Evolutionary conservation across 2,888 invertebrate species (phyloP), one percentile per base, ranked within the genome.

Genomic region (Chironomus riparius): DNA sequence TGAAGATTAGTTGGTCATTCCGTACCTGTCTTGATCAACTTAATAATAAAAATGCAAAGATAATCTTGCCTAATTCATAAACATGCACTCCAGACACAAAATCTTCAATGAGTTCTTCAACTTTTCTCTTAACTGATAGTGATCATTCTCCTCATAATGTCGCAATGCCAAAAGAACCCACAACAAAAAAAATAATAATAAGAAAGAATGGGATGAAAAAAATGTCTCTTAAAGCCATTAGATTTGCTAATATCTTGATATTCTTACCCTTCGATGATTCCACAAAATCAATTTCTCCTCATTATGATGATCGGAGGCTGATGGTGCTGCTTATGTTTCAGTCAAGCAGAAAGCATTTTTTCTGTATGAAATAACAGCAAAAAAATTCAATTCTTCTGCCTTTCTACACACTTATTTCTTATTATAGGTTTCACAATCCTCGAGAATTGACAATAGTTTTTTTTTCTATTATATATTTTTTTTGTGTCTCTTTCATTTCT

Each of bases 161-260:
- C 38, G 38, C 38, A 38, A 38, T 38, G 38, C 38, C 38, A 38
- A 38, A 38, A 38, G 38, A 38, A 22, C 65, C 74, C 68, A 74
- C 74, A 74, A 74, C n/a, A 47, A 47, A 65, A 22, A n/a, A 47
- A n/a, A 47, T 24, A 68, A 50, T 22, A 65, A 73, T 28, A 62
- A 56, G 38, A 65, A 61, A 21, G 56, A 62, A 65, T 47, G n/a
- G 61, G 38, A 38, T 38, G 38, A 38, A 38, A 38, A 71, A 50
- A 56, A 50, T 24, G 22, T 15, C 13, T 22, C 22, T 61, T 38
- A 28, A 48, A 21, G 47, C 68, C 74, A 68, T 74, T 74, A 74
- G 74, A 47, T 74, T 65, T 68, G 72, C 74, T 21, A 68, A 74
- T 74, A 74, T 74, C 74, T 74, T 74, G 74, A 74, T 74, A 74